Evolutionary conservation across 2,113 vertebrate species (phyloP).

Genomic region (Peromyscus californicus): DNA sequence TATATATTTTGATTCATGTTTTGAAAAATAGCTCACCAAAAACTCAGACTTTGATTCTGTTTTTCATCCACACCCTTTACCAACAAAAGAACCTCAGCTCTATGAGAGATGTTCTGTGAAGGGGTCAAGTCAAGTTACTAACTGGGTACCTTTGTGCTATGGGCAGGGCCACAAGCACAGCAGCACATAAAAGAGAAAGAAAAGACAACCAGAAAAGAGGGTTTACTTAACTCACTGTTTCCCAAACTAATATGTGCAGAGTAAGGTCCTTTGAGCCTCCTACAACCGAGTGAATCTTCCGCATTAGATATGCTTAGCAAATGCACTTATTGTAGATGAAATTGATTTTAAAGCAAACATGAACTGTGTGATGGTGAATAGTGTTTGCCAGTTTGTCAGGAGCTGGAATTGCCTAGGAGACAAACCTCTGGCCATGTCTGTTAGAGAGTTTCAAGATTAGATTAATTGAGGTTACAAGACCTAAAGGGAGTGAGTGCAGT

Average conservation of each 20-base stretch:
- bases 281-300: background rate
- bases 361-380: background rate
- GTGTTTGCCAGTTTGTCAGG: background rate
- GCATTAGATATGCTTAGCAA: background rate
- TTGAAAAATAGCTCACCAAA: background rate
- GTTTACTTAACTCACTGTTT: constrained; percentile 21
- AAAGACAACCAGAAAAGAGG: background rate
- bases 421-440: background rate
- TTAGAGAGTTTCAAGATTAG: background rate
- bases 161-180: background rate
- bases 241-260: background rate
- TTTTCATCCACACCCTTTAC: background rate
- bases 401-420: background rate
- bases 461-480: background rate
- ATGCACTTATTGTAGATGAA: background rate
- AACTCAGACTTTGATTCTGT: background rate
- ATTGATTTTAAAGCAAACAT: constrained; percentile 34
- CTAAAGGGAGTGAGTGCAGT: background rate
- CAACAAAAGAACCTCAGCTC: background rate
- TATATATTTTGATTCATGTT: background rate
- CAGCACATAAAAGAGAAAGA: background rate
- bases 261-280: background rate
- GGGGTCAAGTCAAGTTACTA: background rate
- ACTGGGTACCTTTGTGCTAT: background rate
- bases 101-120: background rate